Evolutionary conservation across 2,113 vertebrate species (phyloP).

Genomic region (Pantherophis guttatus): DNA sequence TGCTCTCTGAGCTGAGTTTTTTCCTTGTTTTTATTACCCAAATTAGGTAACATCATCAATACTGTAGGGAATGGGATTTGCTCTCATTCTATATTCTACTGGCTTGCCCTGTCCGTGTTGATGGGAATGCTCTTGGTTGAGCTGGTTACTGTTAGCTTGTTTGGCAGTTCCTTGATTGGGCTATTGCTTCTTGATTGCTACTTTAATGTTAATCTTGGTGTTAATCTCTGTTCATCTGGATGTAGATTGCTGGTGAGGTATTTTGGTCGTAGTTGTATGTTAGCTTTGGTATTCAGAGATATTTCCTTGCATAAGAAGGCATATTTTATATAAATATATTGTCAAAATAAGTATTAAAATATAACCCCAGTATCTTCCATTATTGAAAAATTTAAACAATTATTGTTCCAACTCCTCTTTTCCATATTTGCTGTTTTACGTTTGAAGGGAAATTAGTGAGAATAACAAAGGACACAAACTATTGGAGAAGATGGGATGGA

Average conservation of each 20-base stretch:
- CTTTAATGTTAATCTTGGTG: not conserved
- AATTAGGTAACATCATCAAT: not conserved
- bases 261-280: not conserved
- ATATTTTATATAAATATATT: not conserved
- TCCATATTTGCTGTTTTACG: conserved; percentile 40
- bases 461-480: conserved; percentile 93
- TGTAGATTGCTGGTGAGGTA: not conserved
- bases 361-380: not conserved
- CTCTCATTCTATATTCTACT: not conserved
- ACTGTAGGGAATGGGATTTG: not conserved
- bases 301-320: not conserved
- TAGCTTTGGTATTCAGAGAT: not conserved
- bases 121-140: not conserved
- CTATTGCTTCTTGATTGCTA: not conserved
- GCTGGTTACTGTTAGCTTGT: not conserved
- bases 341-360: not conserved
- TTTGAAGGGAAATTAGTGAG: conserved; percentile 89
- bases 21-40: not conserved
- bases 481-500: conserved; percentile 99
- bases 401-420: not conserved
- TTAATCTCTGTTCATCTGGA: not conserved
- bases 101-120: not conserved
- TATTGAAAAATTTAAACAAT: not conserved
- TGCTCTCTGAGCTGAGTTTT: not conserved
- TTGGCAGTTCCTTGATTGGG: not conserved